Conservation (phyloP, 2,113 vertebrate genomes). For the Rhineura floridana region DNA sequence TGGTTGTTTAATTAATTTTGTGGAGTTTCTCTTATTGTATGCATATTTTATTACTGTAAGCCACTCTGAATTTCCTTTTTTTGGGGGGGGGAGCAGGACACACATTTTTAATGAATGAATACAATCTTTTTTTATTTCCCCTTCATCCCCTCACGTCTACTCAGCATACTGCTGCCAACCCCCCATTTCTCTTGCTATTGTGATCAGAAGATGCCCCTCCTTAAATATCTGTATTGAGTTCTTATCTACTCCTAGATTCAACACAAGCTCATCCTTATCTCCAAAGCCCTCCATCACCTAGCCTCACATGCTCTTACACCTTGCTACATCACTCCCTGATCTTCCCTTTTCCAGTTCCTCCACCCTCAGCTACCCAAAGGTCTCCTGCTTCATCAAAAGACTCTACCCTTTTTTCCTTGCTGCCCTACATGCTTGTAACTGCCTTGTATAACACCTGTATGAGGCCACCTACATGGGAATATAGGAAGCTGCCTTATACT, state of each 20-base stretch:
- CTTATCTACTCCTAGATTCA: background rate
- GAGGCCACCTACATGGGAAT: too few relatives aligned
- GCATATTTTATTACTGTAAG: background rate
- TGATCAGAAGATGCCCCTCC: background rate
- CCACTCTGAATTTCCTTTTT: background rate
- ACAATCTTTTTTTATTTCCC: background rate
- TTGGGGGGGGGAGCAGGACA: background rate
- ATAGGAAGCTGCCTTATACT: too few relatives aligned
- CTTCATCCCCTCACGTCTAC: background rate
- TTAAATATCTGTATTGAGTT: background rate
- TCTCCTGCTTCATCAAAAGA: background rate
- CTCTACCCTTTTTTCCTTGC: background rate
- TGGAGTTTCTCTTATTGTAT: too few relatives aligned
- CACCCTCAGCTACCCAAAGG: background rate
- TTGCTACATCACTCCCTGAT: too few relatives aligned
- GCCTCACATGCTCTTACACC: background rate
- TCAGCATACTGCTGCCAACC: background rate
- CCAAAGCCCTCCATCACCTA: background rate
- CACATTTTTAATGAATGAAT: background rate
- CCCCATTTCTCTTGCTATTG: background rate
- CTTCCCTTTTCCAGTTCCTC: background rate
- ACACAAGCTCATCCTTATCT: background rate
- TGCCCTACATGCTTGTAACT: background rate
- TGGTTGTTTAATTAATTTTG: too few relatives aligned
- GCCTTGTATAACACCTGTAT: background rate